Conservation (phyloP, 2,888 invertebrate genomes). For the Scelioninae gen. 1 region DNA sequence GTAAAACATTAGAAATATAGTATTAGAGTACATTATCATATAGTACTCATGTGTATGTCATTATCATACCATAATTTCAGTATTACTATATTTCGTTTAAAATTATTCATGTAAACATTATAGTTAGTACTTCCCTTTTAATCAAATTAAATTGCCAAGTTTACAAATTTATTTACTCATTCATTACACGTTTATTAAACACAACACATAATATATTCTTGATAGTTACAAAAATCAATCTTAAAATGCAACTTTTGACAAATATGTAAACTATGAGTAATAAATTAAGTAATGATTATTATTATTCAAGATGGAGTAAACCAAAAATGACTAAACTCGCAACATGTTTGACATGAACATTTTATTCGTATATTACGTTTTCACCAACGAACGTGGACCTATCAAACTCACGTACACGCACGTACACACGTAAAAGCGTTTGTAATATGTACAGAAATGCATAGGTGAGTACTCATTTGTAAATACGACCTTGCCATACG, state of each 20-base stretch:
- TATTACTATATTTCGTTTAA: neutral
- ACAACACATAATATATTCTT: neutral
- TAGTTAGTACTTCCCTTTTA: no score
- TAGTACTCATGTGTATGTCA: neutral
- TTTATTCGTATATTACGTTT: constrained; percentile 54
- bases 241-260: neutral
- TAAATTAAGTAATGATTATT: constrained; percentile 1
- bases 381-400: constrained; percentile 45
- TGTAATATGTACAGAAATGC: constrained; percentile 66
- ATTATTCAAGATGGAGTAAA: constrained; percentile 13
- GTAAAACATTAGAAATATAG: constrained; percentile 21
- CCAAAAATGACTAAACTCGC: constrained; percentile 40
- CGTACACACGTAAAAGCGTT: constrained; percentile 43
- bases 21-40: constrained; percentile 15
- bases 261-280: constrained; percentile 11
- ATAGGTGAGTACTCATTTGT: constrained; percentile 66
- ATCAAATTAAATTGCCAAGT: no score
- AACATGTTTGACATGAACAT: constrained; percentile 39
- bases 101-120: neutral
- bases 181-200: no score
- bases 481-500: constrained; percentile 69
- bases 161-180: no score
- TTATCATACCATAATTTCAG: constrained; percentile 4
- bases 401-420: constrained; percentile 43
- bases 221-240: neutral